Evolutionary conservation across 2,888 invertebrate species (phyloP).

Genomic region (Xanthorhoe designata): DNA sequence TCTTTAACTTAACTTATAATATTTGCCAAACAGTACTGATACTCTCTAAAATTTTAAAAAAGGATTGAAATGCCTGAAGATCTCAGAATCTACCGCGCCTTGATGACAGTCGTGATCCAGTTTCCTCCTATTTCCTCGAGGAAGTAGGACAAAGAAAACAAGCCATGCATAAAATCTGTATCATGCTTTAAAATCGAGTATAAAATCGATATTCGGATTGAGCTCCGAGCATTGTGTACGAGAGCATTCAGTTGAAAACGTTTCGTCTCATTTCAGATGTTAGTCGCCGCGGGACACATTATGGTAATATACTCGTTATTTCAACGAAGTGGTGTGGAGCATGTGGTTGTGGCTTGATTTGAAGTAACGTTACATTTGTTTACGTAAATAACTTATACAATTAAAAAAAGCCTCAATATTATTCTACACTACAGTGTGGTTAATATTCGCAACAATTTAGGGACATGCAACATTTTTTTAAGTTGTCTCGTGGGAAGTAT

Average conservation of each 20-base stretch:
- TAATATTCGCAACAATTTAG: too few species aligned
- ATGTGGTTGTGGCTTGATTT: conserved; percentile 15
- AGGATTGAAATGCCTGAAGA: too few species aligned
- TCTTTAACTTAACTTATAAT: too few species aligned
- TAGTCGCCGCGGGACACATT: conserved; percentile 33
- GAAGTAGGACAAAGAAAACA: conserved; percentile 4
- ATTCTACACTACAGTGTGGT: too few species aligned
- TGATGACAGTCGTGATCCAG: too few species aligned
- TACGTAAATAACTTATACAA: neutral
- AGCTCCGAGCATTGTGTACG: conserved; percentile 29
- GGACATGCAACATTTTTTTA: too few species aligned
- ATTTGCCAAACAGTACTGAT: too few species aligned
- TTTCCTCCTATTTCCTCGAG: neutral
- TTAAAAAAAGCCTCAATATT: too few species aligned
- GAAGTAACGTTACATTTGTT: neutral
- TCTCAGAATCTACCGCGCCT: too few species aligned
- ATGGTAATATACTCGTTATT: conserved; percentile 38
- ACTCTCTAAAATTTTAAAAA: too few species aligned
- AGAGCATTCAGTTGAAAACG: conserved; percentile 31
- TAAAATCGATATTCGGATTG: conserved; percentile 34
- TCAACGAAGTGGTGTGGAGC: conserved; percentile 10
- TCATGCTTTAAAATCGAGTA: conserved; percentile 19
- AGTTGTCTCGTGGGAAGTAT: too few species aligned
- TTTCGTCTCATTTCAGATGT: conserved; percentile 37
- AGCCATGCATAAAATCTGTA: conserved; percentile 26